Conservation (phyloP, 2,113 vertebrate species). For the Lasiurus cinereus region DNA sequence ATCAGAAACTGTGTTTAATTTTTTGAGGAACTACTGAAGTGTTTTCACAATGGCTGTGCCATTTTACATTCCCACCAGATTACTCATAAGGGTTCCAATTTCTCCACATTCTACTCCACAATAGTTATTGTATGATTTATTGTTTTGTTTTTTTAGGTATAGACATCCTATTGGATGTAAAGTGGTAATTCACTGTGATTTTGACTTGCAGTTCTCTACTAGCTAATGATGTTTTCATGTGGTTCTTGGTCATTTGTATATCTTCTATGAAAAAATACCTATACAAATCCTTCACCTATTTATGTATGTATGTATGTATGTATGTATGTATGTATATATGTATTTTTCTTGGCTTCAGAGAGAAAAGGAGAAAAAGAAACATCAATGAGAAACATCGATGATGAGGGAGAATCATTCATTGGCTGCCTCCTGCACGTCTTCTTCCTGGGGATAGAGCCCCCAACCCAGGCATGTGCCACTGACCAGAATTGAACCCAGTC, state of each 20-base stretch:
- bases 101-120: background rate
- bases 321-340: background rate
- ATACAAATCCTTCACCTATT: background rate
- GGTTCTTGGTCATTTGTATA: background rate
- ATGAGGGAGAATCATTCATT: too few relatives aligned
- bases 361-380: too few relatives aligned
- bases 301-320: background rate
- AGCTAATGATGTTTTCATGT: background rate
- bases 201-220: background rate
- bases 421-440: too few relatives aligned
- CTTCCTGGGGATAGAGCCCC: too few relatives aligned
- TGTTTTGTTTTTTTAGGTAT: background rate
- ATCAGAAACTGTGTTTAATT: background rate
- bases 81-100: background rate
- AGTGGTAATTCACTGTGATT: background rate
- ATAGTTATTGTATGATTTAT: slow-evolving; percentile 29
- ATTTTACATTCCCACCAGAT: background rate
- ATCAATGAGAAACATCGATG: too few relatives aligned
- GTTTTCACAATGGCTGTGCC: background rate
- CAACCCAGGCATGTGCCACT: too few relatives aligned
- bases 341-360: too few relatives aligned
- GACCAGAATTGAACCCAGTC: too few relatives aligned
- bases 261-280: background rate
- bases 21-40: background rate
- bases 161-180: background rate